phyloP scores from a whole-genome alignment of 2,797 vertebrate genomes.

The Sphenodon punctatus region DNA sequence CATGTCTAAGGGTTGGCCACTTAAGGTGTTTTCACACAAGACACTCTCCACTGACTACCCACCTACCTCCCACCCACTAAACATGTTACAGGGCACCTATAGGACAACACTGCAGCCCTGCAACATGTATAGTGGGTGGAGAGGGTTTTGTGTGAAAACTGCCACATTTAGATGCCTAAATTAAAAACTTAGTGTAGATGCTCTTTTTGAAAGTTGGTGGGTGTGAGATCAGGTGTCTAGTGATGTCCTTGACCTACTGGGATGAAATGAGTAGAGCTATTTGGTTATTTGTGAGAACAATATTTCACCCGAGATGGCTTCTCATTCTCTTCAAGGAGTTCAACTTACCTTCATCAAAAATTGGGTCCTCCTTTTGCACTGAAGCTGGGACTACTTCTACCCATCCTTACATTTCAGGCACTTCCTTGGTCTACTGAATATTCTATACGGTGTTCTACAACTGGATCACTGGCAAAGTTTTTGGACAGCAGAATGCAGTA shows the following conservation, averaged over 20 bases:
- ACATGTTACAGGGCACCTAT: too few species aligned
- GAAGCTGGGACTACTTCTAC: neutral
- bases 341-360: neutral
- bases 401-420: neutral
- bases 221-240: neutral
- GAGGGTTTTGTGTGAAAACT: too few species aligned
- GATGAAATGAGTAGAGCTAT: neutral
- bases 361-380: neutral
- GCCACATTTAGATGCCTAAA: neutral
- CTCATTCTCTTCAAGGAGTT: neutral
- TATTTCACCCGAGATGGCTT: neutral
- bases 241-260: neutral
- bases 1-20: too few species aligned
- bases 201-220: neutral
- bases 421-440: neutral
- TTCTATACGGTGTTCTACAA: neutral
- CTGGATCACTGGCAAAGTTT: neutral
- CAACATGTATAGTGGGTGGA: too few species aligned
- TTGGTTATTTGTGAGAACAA: neutral
- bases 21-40: too few species aligned
- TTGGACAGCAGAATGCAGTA: neutral
- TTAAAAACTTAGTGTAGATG: too few species aligned
- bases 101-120: too few species aligned
- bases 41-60: too few species aligned
- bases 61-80: too few species aligned